A percentile compares a stretch with the other conserved stretches of the same genome.
Evolutionary conservation across 2,113 vertebrate genomes (phyloP).

Genomic region (Uria aalge): DNA sequence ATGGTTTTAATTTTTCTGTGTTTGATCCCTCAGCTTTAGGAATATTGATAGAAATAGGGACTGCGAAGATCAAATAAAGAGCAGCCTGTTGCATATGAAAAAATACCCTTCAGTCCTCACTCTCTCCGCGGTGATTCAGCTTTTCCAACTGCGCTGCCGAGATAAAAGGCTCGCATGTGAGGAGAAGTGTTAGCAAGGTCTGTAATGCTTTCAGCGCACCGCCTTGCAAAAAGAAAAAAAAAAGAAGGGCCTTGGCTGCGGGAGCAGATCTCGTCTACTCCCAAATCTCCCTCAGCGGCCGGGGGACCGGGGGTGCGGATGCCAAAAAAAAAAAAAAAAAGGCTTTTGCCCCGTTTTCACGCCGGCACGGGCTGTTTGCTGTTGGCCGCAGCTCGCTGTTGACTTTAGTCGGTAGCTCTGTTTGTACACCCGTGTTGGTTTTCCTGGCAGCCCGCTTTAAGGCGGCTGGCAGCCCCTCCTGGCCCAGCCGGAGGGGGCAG

Average conservation of each 20-base stretch:
- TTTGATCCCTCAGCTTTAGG: slow-evolving; percentile 44
- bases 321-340: neutral
- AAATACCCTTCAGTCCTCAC: neutral
- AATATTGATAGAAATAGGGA: slow-evolving; percentile 18
- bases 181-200: neutral
- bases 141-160: slow-evolving; percentile 34
- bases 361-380: slow-evolving; percentile 1
- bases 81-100: neutral
- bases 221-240: neutral
- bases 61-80: slow-evolving; percentile 40
- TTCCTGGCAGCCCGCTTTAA: slow-evolving; percentile 16
- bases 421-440: slow-evolving; percentile 16
- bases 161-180: slow-evolving; percentile 7
- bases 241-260: neutral
- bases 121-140: neutral
- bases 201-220: neutral
- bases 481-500: neutral
- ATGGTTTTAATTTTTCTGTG: slow-evolving; percentile 57
- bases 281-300: neutral
- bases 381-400: slow-evolving; percentile 34
- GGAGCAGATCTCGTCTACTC: neutral
- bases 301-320: neutral
- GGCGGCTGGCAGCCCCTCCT: neutral
- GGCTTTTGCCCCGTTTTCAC: neutral
- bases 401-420: slow-evolving; percentile 57